A percentile compares a stretch with the other conserved stretches of the same genome.
These are phyloP conservation scores for Ctenoplectra terminalis DNA, from an alignment of 1,140 invertebrate species.

Conservation along the genomic window DNA sequence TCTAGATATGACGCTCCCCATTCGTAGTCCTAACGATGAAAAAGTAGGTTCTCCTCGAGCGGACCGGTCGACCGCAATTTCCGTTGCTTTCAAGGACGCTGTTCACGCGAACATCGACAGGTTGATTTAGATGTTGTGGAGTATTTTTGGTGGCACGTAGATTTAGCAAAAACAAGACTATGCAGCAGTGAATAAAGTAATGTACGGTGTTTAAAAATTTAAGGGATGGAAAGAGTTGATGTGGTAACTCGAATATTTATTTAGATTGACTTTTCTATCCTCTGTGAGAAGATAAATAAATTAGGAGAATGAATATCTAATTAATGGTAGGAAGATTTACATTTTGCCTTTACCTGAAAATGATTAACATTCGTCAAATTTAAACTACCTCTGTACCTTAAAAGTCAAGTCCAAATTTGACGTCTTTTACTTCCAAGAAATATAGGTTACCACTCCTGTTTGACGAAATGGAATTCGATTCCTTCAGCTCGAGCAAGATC, in stretches of 20 bases:
- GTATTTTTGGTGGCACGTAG: too few species aligned
- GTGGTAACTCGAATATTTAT: too few species aligned
- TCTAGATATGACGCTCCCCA: constrained; percentile 44
- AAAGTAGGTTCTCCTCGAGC: constrained; percentile 25
- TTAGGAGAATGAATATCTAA: too few species aligned
- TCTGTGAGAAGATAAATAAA: too few species aligned
- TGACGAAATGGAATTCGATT: constrained; percentile 13
- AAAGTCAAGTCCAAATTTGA: too few species aligned
- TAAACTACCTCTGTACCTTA: neutral
- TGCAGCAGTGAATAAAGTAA: too few species aligned
- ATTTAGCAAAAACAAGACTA: too few species aligned
- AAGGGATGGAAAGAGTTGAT: too few species aligned
- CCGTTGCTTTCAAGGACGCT: neutral
- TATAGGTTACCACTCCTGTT: neutral
- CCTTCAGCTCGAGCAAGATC: neutral
- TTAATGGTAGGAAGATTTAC: too few species aligned
- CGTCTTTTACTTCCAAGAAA: too few species aligned
- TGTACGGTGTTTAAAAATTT: too few species aligned
- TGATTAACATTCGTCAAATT: neutral
- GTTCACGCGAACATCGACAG: neutral
- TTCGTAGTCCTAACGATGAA: constrained; percentile 28
- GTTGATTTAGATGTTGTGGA: neutral
- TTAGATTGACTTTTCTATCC: too few species aligned
- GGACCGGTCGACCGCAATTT: neutral
- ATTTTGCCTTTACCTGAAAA: neutral